phyloP scores from a whole-genome alignment of 2,797 vertebrate species.

The Apogon talboti region DNA sequence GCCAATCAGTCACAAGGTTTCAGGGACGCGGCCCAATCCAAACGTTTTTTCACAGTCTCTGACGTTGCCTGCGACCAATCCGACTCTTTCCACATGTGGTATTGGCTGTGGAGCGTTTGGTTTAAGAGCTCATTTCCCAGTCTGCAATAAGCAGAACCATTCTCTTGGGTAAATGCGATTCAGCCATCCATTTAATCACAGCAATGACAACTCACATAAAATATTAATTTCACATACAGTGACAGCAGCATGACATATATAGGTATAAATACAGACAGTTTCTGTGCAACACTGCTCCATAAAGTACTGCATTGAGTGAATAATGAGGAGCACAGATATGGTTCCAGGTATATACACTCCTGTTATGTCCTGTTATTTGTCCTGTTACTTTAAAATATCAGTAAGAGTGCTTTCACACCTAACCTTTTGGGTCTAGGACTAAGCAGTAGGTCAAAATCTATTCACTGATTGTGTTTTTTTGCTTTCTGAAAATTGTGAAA shows the following conservation, averaged over 20 bases:
- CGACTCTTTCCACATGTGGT: conserved; percentile 62
- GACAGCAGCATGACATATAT: conserved; percentile 1
- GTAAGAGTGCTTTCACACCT: too few species aligned
- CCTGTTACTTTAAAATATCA: too few species aligned
- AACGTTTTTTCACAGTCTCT: conserved; percentile 23
- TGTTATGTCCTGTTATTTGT: too few species aligned
- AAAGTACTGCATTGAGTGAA: too few species aligned
- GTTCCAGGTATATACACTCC: too few species aligned
- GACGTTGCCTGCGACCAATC: conserved; percentile 37
- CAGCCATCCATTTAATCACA: conserved; percentile 64
- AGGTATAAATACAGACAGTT: too few species aligned
- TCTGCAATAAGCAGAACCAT: conserved; percentile 68
- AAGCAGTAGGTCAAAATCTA: too few species aligned
- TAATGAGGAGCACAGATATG: too few species aligned
- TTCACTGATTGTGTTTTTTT: too few species aligned
- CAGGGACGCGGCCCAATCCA: conserved; percentile 58
- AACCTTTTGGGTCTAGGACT: too few species aligned
- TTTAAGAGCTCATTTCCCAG: conserved; percentile 76
- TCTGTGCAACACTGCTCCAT: too few species aligned
- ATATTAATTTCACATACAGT: conserved; percentile 1
- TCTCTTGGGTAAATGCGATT: conserved; percentile 73
- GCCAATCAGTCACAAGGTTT: conserved; percentile 58
- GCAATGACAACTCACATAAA: conserved; percentile 48
- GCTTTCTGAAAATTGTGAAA: too few species aligned
- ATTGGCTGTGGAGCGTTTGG: conserved; percentile 60